Evolutionary conservation across 2,113 vertebrate genomes (phyloP), one percentile per base, ranked within the genome.

Genomic region (Microcebus jonahi): DNA sequence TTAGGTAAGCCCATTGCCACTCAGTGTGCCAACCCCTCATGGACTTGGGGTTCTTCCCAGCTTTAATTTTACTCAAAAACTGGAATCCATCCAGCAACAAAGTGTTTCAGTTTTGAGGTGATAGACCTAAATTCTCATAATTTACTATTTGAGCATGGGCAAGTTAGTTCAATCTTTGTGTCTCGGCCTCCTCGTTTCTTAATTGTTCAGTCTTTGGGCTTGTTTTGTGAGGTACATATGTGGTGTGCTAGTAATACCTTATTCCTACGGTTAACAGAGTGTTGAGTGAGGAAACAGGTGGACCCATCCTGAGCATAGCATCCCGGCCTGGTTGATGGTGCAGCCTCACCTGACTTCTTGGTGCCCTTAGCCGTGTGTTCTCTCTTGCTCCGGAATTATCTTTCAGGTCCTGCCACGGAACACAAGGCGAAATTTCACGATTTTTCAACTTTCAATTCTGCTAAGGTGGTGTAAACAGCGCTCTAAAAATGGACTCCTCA

Each of bases 251-350:
- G 23, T 36, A 14, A 9, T 68, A 27, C 4, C 31, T 79, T 48
- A 34, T 55, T 63, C 20, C 3, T 4, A 39, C 75, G 15, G 20
- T 77, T 61, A 76, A 13, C 27, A 68, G 48, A 36, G 15, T 70
- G 10, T 73, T 57, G 23, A 2, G 23, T 61, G 25, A 39, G 7
- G 42, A 27, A 36, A 36, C 10, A 48, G 10, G 25, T 27, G 21
- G 20, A 50, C 25, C 12, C 34, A 36, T 36, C 15, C 6, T 36
- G 31, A 53, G 0, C 8, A 12, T 20, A n/a, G 57, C 4, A 1
- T 15, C 6, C 14, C 31, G 18, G 3, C n/a, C 39, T 0, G 1
- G 3, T 1, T 3, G 21, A 70, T 1, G 10, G 75, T 13, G 2
- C 7, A 29, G 13, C 8, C 39, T 4, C 14, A 36, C 34, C 50